phyloP scores from a whole-genome alignment of 2,113 vertebrate species.

The Pavo muticus region DNA sequence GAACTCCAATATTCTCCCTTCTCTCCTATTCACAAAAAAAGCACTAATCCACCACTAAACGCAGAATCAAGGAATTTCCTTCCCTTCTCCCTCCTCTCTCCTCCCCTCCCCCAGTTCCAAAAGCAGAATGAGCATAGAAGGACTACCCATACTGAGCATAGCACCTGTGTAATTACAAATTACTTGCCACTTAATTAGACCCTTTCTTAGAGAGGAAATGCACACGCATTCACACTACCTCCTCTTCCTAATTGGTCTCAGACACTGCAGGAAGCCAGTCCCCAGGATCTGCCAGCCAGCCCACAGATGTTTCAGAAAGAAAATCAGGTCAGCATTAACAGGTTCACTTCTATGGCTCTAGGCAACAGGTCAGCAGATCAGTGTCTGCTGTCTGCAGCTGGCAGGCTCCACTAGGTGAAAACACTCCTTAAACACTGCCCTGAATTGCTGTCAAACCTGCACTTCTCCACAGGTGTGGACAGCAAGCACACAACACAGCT shows the following conservation, averaged over 20 bases:
- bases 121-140: conserved; percentile 18
- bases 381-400: conserved; percentile 28
- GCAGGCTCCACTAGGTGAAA: conserved; percentile 19
- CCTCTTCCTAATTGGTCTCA: conserved; percentile 66
- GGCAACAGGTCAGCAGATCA: conserved; percentile 63
- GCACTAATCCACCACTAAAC: conserved; percentile 63
- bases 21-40: conserved; percentile 43
- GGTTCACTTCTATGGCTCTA: conserved; percentile 15
- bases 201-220: conserved; percentile 58
- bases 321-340: conserved; percentile 61
- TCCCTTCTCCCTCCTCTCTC: conserved; percentile 34
- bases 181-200: conserved; percentile 51
- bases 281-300: conserved; percentile 50
- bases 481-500: background rate
- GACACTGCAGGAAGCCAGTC: conserved; percentile 30
- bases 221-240: background rate
- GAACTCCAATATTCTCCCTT: conserved; percentile 61
- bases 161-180: conserved; percentile 44
- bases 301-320: conserved; percentile 35
- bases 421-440: background rate
- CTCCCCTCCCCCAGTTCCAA: conserved; percentile 32
- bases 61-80: conserved; percentile 67
- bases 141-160: background rate
- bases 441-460: background rate
- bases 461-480: background rate